These are phyloP conservation scores for Melitaea athalia DNA, from an alignment of 2,888 invertebrate species.

Conservation along the genomic window DNA sequence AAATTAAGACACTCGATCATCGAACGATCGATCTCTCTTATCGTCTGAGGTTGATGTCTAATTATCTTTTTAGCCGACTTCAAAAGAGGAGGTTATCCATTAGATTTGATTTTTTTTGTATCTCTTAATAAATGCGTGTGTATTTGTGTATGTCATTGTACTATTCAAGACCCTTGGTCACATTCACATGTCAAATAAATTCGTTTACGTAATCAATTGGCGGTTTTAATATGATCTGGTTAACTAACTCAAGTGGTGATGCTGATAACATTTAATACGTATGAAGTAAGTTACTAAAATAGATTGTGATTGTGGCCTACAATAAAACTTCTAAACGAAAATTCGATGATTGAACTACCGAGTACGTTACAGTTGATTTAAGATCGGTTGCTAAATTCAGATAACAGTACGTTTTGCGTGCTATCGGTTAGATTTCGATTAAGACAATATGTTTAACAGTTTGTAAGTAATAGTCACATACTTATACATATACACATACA, in stretches of 20 bases:
- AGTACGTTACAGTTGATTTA: too few species aligned
- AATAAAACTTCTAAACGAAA: neutral
- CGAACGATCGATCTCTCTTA: neutral
- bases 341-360: neutral
- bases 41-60: constrained; percentile 8
- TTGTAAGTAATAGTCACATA: neutral
- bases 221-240: constrained; percentile 1
- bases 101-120: too few species aligned
- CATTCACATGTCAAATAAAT: constrained; percentile 26
- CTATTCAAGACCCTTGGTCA: constrained; percentile 23
- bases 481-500: neutral
- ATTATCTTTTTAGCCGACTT: neutral
- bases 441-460: too few species aligned
- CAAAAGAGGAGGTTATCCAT: too few species aligned
- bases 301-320: too few species aligned
- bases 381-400: too few species aligned
- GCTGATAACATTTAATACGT: neutral
- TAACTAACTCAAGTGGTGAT: neutral
- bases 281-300: neutral
- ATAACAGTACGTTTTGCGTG: too few species aligned
- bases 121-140: neutral
- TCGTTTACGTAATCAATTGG: constrained; percentile 14
- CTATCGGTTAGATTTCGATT: too few species aligned
- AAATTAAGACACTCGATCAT: neutral
- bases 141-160: neutral